Evolutionary conservation across 2,113 vertebrate species (phyloP), one percentile per base, ranked within the genome.

Genomic region (Cinclus mexicanus): DNA sequence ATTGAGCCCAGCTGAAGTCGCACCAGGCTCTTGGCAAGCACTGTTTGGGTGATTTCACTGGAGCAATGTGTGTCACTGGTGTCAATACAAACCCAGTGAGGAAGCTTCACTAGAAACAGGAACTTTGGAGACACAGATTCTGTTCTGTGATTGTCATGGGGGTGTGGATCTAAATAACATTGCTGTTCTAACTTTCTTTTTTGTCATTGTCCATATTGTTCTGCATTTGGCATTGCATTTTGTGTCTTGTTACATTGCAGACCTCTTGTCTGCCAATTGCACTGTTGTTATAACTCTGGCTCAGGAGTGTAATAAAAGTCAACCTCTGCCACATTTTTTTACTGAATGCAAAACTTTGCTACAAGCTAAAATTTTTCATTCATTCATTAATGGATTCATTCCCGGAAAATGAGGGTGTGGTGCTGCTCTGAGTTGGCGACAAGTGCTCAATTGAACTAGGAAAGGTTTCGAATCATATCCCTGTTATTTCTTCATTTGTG

Each of bases 321-420:
- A 65, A 61, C 8, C 10, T 80, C 46, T 74, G 83, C 28, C 37
- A 49, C 0, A 0, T 1, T 80, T 85, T 93, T 76, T 79, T 69
- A 68, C 31, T 65, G 47, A 92, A 60, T 70, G 26, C 42, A 67
- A 80, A 86, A 61, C 60, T 86, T 93, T 55, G 44, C 71, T 88
- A 28, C 42, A 50, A 56, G 37, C 24, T 74, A 65, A 85, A 70
- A 35, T 28, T 74, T 82, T 86, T 91, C 82, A 77, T 75, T 90
- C 68, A 70, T 93, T 94, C 64, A 63, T 94, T 75, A 72, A 93
- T 93, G 94, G 93, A 91, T 87, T 95, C 93, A 65, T 97, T 96
- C 93, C 95, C 93, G 93, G 94, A 96, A 94, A 95, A 87, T 19
- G 56, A 94, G 93, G 96, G 92, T 94, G 93, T 86, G 91, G 90